Evolutionary conservation across 1,140 invertebrate genomes (phyloP).

Genomic region (Drosophila saltans): DNA sequence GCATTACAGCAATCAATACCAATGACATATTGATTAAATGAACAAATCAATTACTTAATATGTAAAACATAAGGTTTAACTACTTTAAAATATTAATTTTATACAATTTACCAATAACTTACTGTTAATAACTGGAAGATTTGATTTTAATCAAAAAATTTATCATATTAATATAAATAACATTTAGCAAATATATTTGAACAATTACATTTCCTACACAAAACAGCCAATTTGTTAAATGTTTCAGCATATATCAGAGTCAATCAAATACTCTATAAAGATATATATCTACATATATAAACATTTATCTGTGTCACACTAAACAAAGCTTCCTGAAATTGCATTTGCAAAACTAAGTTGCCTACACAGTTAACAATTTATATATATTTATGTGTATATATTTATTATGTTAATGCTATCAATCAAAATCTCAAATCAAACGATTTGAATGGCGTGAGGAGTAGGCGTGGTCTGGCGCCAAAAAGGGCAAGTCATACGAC

Average conservation of each 20-base stretch:
- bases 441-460: conserved; percentile 34
- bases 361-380: conserved; percentile 5
- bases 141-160: background rate
- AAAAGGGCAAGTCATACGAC: conserved; percentile 2
- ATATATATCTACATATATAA: background rate
- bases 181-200: conserved; percentile 37
- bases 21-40: too few species aligned
- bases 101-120: too few species aligned
- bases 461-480: conserved; percentile 43
- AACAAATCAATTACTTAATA: too few species aligned
- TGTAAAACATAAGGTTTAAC: too few species aligned
- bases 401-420: background rate
- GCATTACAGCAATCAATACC: too few species aligned
- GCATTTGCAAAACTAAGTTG: conserved; percentile 43
- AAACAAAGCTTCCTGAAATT: conserved; percentile 48
- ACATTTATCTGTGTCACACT: background rate
- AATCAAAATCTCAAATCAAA: background rate
- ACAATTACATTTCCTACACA: background rate
- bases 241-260: conserved; percentile 39
- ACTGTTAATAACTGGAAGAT: background rate
- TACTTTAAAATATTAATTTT: too few species aligned
- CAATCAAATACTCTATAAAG: conserved; percentile 15
- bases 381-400: background rate
- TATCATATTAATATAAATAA: background rate
- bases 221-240: conserved; percentile 51